Base-by-base conservation (phyloP, 2,797 vertebrate species). In the Tamandua tetradactyla region DNA sequence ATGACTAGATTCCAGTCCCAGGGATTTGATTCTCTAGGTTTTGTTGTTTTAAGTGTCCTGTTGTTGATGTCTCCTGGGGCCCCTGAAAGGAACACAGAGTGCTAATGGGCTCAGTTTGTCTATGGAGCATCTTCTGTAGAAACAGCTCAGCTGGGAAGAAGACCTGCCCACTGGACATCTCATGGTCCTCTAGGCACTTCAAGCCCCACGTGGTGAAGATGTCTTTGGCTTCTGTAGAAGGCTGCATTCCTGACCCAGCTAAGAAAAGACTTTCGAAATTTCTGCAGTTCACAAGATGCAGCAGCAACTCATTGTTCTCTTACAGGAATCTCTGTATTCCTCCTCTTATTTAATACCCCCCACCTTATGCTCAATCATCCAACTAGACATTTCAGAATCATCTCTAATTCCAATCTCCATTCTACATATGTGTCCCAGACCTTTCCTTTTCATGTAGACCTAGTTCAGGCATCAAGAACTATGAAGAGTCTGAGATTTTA, bases 121-220 rank as follows among this genome's bases (percentile, higher is more conserved):
- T 64, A 5, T 23, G 32, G 82, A 66, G 57, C 23, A 30, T 12
- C 35, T 30, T 32, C 59, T 30, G 7, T 5, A 8, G 10, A 6
- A 18, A 7, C 22, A 76, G 49, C 44, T 71, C 71, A 10, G 44
- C 32, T 32, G 71, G 55, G 49, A 10, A 5, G 7, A 68, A 25
- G 42, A 42, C 15, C 23, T 52, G 55, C 10, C 18, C 27, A 0
- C 35, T 17, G 30, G 22, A 8, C 7, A 12, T 23, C 55, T 32
- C 23, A 47, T 47, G 44, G 44, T 47, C 44, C 59, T 44, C 9
- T 23, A 5, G 20, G 4, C 59, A 9, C 42, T 14, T 32, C 30
- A 5, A 22, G 6, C 27, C 68, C 71, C 2, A 2, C 3, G 14
- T 2, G 3, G 7, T 42, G 14, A 49, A 18, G 49, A 7, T n/a